Base-by-base conservation (phyloP, 2,888 invertebrate species). In the Pyrrhia umbra region DNA sequence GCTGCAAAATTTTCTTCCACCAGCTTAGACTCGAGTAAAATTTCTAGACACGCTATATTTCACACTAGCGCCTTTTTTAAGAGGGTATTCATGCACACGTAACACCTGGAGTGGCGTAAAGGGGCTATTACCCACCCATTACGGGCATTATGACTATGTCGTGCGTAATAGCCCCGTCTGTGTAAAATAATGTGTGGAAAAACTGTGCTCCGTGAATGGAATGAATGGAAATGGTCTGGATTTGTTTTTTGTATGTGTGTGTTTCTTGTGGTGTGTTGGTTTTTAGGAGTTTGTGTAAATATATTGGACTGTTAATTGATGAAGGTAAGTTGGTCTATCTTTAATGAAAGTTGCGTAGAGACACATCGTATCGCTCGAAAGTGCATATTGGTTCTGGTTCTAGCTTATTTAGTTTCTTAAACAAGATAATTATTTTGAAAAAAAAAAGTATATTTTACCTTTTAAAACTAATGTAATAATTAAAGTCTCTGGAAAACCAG, bases 41-140 rank as follows among this genome's bases (percentile, higher is more conserved):
- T 65, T 56, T 76, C 70, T 65, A 71, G 74, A 75, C 71, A 68
- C 71, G 66, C 68, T 64, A 77, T 82, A 79, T 83, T 84, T 78
- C 84, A 86, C 81, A 84, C 87, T 81, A 84, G 75, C 77, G 75
- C 80, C 68, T 71, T 60, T 75, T 75, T 79, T 68, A 71, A 88
- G 85, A 75, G 83, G 83, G 87, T 74, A 88, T 88, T 88, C 88
- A 88, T 80, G 79, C 77, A 80, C 77, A 85, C 86, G 82, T 85
- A 77, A 81, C 83, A 83, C 85, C 81, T 85, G 84, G 68, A 85
- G 84, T 77, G 78, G 69, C 62, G 73, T 68, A 75, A 75, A 86
- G 85, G 79, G 81, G 85, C 85, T 84, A 87, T 88, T 88, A 88
- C 72, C 55, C 75, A 21, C 60, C 83, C 79, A 85, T 86, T 87